phyloP scores from a whole-genome alignment of 2,888 invertebrate genomes.

The Nemoura dubitans region DNA sequence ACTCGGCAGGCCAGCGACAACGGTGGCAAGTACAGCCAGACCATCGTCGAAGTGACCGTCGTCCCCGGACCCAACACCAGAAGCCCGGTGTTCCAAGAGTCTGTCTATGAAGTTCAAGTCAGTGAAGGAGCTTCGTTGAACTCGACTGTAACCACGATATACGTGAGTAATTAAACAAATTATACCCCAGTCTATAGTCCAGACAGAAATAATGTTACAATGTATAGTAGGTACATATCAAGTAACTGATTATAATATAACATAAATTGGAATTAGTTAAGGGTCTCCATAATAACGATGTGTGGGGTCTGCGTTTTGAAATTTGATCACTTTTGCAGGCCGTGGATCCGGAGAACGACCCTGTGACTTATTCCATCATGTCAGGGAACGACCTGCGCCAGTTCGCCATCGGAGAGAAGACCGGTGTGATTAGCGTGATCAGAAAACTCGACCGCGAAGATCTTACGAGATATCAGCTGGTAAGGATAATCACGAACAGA shows the following conservation, averaged over 20 bases:
- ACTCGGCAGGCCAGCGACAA: constrained; percentile 70
- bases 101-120: constrained; percentile 87
- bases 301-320: not conserved
- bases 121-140: constrained; percentile 91
- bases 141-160: constrained; percentile 82
- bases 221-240: no score
- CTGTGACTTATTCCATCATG: constrained; percentile 84
- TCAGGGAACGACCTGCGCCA: constrained; percentile 90
- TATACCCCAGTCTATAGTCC: not conserved
- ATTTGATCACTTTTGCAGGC: constrained; percentile 62
- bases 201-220: not conserved
- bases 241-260: no score
- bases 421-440: constrained; percentile 90
- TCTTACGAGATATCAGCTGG: constrained; percentile 86
- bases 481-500: constrained; percentile 59
- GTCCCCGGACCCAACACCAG: constrained; percentile 84
- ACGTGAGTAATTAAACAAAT: constrained; percentile 61
- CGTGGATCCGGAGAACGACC: constrained; percentile 88
- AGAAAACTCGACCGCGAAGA: constrained; percentile 87
- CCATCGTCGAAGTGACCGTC: constrained; percentile 85
- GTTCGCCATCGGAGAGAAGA: constrained; percentile 84
- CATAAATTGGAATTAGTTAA: no score
- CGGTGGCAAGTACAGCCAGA: constrained; percentile 82
- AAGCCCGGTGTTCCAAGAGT: constrained; percentile 82
- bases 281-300: not conserved